phyloP scores from a whole-genome alignment of 2,888 invertebrate genomes.

The Synergus laeviventris region DNA sequence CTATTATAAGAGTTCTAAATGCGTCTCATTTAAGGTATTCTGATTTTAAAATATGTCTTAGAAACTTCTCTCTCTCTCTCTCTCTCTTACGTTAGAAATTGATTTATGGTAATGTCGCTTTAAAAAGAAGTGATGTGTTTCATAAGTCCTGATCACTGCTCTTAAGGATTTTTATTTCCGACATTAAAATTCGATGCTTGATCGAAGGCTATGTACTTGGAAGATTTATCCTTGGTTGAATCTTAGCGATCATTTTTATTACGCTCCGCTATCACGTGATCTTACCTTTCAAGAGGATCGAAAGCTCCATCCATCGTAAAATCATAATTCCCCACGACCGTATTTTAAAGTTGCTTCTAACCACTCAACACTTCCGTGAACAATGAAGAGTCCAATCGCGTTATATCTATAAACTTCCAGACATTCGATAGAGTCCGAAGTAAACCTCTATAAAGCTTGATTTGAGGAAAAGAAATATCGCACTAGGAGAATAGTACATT shows the following conservation, averaged over 20 bases:
- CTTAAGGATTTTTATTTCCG: background rate
- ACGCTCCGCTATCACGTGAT: conserved; percentile 41
- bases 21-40: background rate
- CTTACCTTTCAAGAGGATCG: conserved; percentile 36
- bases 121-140: conserved; percentile 13
- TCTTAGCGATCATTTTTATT: conserved; percentile 50
- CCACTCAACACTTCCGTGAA: background rate
- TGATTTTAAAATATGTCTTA: background rate
- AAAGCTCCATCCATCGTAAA: conserved; percentile 47
- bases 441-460: background rate
- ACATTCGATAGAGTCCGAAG: background rate
- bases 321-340: conserved; percentile 49
- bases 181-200: conserved; percentile 57
- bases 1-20: background rate
- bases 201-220: conserved; percentile 59
- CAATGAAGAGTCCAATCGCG: background rate
- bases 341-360: conserved; percentile 10
- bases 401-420: background rate
- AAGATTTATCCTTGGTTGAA: conserved; percentile 48
- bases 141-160: background rate
- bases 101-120: background rate
- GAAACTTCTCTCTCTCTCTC: no score
- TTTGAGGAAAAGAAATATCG: background rate
- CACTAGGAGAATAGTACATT: background rate
- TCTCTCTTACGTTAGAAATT: background rate